Conservation (phyloP, 1,140 invertebrate species). For the Anastatus disparis region DNA sequence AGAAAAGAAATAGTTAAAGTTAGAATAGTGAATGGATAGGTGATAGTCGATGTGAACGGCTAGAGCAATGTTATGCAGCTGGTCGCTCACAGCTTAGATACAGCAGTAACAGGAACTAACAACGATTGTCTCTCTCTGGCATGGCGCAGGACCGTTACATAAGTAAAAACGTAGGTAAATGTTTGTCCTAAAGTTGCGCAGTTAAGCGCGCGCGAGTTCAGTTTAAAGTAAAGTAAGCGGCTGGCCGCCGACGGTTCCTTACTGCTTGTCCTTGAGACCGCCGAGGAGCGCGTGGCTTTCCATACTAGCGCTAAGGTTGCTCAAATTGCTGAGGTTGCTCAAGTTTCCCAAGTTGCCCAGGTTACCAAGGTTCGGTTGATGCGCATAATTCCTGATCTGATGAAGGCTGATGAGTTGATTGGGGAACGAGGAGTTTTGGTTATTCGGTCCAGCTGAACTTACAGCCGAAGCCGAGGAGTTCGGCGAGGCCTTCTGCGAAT, state of each 20-base stretch:
- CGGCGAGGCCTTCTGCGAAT: slow-evolving; percentile 70
- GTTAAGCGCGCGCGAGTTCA: too few species aligned
- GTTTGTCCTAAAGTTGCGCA: too few species aligned
- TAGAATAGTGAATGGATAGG: too few species aligned
- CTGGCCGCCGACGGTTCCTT: not conserved
- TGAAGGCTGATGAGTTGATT: slow-evolving; percentile 96
- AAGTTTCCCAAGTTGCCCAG: slow-evolving; percentile 61
- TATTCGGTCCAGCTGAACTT: slow-evolving; percentile 62
- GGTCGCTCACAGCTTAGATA: too few species aligned
- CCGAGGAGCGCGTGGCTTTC: slow-evolving; percentile 60
- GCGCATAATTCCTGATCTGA: slow-evolving; percentile 96
- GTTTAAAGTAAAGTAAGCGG: too few species aligned
- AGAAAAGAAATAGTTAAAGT: not conserved
- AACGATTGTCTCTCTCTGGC: too few species aligned
- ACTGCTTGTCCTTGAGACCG: slow-evolving; percentile 58
- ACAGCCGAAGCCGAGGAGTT: slow-evolving; percentile 55
- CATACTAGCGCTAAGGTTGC: slow-evolving; percentile 61
- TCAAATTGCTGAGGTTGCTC: slow-evolving; percentile 60
- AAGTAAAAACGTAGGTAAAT: too few species aligned
- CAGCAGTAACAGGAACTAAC: too few species aligned
- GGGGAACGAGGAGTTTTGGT: slow-evolving; percentile 78
- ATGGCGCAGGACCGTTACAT: too few species aligned
- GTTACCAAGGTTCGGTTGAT: slow-evolving; percentile 79
- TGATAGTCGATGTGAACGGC: too few species aligned
- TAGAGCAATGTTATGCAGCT: too few species aligned